These are phyloP conservation scores for Trigoniulus corallinus DNA, from an alignment of 1,140 invertebrate species.

Conservation along the genomic window DNA sequence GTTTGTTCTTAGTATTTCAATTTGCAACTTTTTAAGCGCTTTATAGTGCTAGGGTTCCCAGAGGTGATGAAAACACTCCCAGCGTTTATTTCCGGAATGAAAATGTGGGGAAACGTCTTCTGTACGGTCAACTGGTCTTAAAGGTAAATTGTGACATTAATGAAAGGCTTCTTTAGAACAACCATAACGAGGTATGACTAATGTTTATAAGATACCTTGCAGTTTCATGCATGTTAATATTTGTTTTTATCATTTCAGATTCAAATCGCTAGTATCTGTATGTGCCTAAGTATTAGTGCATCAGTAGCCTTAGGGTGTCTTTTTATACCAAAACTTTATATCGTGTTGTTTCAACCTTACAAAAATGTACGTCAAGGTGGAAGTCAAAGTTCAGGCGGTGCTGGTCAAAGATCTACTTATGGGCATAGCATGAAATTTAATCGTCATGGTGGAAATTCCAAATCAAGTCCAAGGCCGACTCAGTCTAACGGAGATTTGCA, in stretches of 20 bases:
- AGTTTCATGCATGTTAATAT: not conserved
- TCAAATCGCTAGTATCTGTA: constrained; percentile 56
- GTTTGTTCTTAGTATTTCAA: too few relatives aligned
- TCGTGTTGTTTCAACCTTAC: constrained; percentile 55
- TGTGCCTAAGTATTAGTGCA: constrained; percentile 59
- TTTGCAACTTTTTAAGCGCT: too few relatives aligned
- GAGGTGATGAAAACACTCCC: too few relatives aligned
- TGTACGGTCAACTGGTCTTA: too few relatives aligned
- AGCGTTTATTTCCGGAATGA: too few relatives aligned
- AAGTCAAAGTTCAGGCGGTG: constrained; percentile 14
- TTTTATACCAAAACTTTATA: constrained; percentile 60
- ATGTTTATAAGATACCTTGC: not conserved
- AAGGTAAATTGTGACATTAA: too few relatives aligned
- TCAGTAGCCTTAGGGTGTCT: constrained; percentile 56
- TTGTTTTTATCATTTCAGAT: constrained; percentile 34
- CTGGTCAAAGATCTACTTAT: not conserved
- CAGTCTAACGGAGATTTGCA: constrained; percentile 26
- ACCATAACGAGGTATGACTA: too few relatives aligned
- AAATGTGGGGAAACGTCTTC: too few relatives aligned
- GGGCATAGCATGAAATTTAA: not conserved
- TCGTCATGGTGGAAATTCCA: not conserved
- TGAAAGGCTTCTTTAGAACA: too few relatives aligned
- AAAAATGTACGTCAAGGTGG: constrained; percentile 47
- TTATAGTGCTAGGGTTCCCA: too few relatives aligned
- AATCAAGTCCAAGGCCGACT: not conserved